Evolutionary conservation across 1,140 invertebrate genomes (phyloP).

Genomic region (Choristoneura fumiferana): DNA sequence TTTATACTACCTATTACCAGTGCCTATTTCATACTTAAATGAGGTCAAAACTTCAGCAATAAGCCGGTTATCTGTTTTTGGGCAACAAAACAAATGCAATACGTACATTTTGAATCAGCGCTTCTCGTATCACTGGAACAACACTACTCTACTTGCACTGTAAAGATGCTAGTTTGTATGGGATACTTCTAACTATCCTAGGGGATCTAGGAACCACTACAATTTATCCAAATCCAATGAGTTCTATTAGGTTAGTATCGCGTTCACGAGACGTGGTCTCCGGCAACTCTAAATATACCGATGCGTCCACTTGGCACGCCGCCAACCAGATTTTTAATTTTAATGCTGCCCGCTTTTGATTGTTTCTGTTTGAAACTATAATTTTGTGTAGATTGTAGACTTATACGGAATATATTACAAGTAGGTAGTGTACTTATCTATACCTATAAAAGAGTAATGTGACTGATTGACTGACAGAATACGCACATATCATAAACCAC

Average conservation of each 20-base stretch:
- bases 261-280: conserved; percentile 50
- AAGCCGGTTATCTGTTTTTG: no score
- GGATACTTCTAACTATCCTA: no score
- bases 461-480: no score
- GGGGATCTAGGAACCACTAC: neutral
- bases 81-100: conserved; percentile 3
- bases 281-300: conserved; percentile 46
- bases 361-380: neutral
- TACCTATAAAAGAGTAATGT: no score
- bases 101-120: neutral
- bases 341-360: neutral
- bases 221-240: conserved; percentile 47
- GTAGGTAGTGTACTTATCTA: no score
- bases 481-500: no score
- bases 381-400: no score
- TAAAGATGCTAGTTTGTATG: no score
- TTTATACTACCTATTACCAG: no score
- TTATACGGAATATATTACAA: no score
- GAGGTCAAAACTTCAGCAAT: no score
- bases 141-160: neutral
- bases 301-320: conserved; percentile 14
- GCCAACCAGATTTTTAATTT: conserved; percentile 9
- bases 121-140: neutral
- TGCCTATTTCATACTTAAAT: no score
- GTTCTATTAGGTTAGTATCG: conserved; percentile 55